Percentiles rank a stretch among this genome's conserved stretches.
Conservation (phyloP, 2,113 vertebrate species). For the Hiodon alosoides region DNA sequence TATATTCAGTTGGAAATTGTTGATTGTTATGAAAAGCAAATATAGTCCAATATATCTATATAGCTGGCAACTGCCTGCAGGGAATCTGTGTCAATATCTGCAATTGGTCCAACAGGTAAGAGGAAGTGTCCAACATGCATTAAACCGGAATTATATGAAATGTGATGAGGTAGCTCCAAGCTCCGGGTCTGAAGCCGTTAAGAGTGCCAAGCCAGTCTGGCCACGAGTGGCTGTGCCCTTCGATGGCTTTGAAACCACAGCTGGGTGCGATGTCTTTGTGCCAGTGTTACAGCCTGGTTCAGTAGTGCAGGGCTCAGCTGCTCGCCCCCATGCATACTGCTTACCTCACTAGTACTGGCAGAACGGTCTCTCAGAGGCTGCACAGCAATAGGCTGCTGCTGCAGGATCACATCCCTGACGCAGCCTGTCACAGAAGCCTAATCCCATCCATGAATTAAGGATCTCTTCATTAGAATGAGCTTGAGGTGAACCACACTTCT, state of each 20-base stretch:
- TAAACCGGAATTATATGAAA: no score
- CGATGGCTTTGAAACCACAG: no score
- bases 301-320: constrained; percentile 65
- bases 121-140: no score
- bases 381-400: not conserved
- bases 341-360: constrained; percentile 62
- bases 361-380: constrained; percentile 35
- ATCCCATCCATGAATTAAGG: not conserved
- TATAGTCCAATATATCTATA: no score
- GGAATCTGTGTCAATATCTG: no score
- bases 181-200: no score
- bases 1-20: no score
- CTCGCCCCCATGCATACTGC: constrained; percentile 58
- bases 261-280: constrained; percentile 46
- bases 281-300: constrained; percentile 17
- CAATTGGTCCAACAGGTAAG: no score
- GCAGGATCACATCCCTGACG: not conserved
- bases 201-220: not conserved
- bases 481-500: not conserved
- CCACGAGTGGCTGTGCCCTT: no score
- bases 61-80: no score
- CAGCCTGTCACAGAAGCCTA: not conserved
- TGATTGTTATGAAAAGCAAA: no score
- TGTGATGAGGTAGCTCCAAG: no score
- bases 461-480: not conserved